phyloP scores from a whole-genome alignment of 2,113 vertebrate species.

The Catharus fuscescens region DNA sequence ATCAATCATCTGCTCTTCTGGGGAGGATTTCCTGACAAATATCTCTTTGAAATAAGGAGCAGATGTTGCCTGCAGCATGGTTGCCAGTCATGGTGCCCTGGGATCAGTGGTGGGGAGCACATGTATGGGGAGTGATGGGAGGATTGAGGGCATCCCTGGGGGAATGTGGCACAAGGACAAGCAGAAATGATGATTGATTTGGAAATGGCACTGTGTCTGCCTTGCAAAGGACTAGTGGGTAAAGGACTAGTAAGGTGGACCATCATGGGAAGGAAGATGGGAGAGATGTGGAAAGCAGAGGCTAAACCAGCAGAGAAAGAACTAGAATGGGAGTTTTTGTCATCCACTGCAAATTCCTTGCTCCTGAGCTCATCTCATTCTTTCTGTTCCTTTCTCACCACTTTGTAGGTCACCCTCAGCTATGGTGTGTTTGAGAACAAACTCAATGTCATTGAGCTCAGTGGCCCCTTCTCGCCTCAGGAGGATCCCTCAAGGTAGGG shows the following conservation, averaged over 20 bases:
- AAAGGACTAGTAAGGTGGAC: neutral
- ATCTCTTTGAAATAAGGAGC: neutral
- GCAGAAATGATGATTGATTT: neutral
- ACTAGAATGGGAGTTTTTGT: neutral
- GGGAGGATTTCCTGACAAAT: neutral
- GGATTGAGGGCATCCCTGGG: neutral
- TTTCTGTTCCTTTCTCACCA: neutral
- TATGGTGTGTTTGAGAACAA: constrained; percentile 91
- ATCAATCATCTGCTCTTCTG: neutral
- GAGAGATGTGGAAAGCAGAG: neutral
- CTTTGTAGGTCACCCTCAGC: constrained; percentile 88
- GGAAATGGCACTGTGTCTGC: neutral
- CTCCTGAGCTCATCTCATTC: neutral
- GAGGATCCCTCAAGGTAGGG: constrained; percentile 87
- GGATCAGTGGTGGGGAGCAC: neutral
- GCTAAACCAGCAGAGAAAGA: neutral
- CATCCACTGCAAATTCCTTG: neutral
- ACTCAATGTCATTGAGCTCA: constrained; percentile 85
- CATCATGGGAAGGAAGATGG: neutral
- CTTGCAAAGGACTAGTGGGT: neutral
- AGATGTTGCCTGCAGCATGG: neutral
- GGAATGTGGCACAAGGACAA: neutral
- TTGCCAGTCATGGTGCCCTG: neutral
- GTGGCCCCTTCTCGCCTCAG: constrained; percentile 80
- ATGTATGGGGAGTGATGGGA: neutral